These are phyloP conservation scores for Moxostoma hubbsi DNA, from an alignment of 2,797 vertebrate genomes.

Conservation along the genomic window DNA sequence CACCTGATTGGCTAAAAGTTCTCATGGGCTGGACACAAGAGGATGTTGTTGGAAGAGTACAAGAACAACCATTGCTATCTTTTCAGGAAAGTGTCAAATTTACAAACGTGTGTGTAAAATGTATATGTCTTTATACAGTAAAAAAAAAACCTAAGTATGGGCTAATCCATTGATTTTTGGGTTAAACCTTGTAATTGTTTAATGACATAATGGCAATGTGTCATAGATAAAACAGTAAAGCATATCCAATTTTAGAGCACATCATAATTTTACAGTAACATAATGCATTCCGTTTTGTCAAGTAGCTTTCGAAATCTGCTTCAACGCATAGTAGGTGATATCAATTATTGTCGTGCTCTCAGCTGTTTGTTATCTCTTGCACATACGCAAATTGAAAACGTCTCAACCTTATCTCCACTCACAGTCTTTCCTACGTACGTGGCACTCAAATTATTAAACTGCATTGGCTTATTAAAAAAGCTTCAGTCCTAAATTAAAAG, in stretches of 20 bases:
- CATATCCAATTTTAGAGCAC: background rate
- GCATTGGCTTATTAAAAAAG: background rate
- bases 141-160: background rate
- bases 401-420: constrained; percentile 23
- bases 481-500: constrained; percentile 1
- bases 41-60: background rate
- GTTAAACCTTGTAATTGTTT: background rate
- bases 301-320: background rate
- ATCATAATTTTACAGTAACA: too few species aligned
- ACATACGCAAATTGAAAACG: background rate
- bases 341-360: background rate
- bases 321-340: background rate
- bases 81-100: background rate
- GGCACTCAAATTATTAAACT: background rate
- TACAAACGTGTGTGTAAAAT: too few species aligned
- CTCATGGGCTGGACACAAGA: constrained; percentile 1
- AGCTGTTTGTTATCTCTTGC: constrained; percentile 14
- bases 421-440: background rate
- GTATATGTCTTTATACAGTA: too few species aligned
- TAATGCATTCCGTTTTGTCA: too few species aligned
- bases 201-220: background rate
- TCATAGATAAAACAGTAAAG: background rate
- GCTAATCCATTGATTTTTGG: background rate
- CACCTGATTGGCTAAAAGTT: constrained; percentile 40
- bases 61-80: background rate